Conservation (phyloP, 2,113 vertebrate genomes). For the Eurypyga helias region DNA sequence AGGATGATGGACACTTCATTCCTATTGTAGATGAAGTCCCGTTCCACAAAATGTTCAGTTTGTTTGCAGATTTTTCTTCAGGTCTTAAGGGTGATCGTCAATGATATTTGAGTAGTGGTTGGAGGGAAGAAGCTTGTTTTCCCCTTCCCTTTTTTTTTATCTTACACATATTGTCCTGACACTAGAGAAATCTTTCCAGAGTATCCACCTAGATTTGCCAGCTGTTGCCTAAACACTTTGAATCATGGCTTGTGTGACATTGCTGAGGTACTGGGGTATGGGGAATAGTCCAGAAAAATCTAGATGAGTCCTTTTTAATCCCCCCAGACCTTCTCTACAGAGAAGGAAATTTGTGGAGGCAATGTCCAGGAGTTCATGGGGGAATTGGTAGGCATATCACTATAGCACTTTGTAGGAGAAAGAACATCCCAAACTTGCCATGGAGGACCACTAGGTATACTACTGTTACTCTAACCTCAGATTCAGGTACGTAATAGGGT, state of each 20-base stretch:
- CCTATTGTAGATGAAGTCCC: neutral
- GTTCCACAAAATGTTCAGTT: neutral
- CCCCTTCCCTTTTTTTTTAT: neutral
- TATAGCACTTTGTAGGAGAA: neutral
- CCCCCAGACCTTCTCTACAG: neutral
- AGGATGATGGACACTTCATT: neutral
- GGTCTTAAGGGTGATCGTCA: neutral
- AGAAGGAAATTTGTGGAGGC: neutral
- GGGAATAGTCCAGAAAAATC: neutral
- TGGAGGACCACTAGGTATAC: neutral
- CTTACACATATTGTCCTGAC: too few species aligned
- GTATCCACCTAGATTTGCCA: neutral
- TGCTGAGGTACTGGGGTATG: neutral
- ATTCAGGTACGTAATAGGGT: neutral
- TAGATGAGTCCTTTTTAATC: neutral
- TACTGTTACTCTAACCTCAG: neutral
- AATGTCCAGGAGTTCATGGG: neutral
- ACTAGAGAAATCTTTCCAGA: neutral
- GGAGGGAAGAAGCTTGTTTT: neutral
- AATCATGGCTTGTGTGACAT: neutral
- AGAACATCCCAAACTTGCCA: neutral
- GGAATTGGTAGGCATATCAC: neutral
- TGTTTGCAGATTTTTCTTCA: neutral
- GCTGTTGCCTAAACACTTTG: neutral
- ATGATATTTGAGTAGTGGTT: neutral